These are phyloP conservation scores for Trichacis sp. DNA, from an alignment of 2,888 invertebrate genomes.

Conservation along the genomic window DNA sequence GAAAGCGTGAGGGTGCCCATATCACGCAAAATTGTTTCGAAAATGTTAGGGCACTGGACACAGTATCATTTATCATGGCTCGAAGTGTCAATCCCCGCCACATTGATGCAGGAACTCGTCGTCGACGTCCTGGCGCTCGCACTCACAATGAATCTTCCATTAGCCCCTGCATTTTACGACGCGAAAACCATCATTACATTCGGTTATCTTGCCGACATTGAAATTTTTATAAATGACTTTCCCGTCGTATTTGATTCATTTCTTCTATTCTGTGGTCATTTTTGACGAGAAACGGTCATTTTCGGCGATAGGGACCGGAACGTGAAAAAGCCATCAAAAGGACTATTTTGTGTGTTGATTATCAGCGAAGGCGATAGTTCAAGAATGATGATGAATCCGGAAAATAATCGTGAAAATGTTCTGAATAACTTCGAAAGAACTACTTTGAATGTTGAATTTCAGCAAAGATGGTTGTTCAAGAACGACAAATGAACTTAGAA, in stretches of 20 bases:
- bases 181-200: conserved; percentile 24
- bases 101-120: conserved; percentile 65
- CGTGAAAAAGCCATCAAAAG: no score
- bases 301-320: neutral
- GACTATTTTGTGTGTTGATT: no score
- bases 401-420: no score
- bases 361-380: no score
- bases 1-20: conserved; percentile 26
- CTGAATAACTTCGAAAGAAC: no score
- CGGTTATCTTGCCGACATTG: conserved; percentile 11
- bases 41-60: conserved; percentile 48
- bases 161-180: conserved; percentile 25
- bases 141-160: conserved; percentile 39
- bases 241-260: neutral
- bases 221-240: conserved; percentile 1
- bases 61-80: conserved; percentile 64
- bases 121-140: conserved; percentile 54
- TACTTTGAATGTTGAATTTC: no score
- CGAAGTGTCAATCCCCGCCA: conserved; percentile 64
- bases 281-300: neutral
- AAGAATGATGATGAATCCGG: no score
- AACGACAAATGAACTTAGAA: no score
- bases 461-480: no score
- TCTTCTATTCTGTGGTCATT: neutral
- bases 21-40: conserved; percentile 41